Percentiles rank a stretch among this genome's conserved stretches.
phyloP scores from a whole-genome alignment of 1,140 invertebrate genomes.

The Lepidurus packardi region DNA sequence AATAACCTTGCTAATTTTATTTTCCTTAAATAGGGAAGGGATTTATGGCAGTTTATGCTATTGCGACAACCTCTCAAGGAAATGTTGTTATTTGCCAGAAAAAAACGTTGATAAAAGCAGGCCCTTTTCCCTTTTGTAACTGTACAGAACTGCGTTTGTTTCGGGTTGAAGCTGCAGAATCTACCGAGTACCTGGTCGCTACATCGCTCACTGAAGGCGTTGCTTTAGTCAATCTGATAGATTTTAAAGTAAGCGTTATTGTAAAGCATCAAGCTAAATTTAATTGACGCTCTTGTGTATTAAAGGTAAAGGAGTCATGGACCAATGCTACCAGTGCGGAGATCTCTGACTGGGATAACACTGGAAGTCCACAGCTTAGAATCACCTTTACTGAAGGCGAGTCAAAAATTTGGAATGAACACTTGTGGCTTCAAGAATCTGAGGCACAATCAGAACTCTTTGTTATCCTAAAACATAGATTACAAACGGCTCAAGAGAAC shows the following conservation, averaged over 20 bases:
- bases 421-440: background rate
- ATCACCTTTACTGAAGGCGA: background rate
- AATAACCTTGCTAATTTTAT: background rate
- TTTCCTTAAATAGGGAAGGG: background rate
- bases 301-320: background rate
- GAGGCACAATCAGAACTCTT: background rate
- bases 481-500: background rate
- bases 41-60: background rate
- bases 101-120: background rate
- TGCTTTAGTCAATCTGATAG: background rate
- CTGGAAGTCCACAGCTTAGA: background rate
- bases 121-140: background rate
- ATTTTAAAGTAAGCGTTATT: background rate
- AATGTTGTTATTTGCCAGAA: slow-evolving; percentile 5
- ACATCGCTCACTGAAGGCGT: background rate
- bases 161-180: background rate
- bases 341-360: background rate
- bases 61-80: background rate
- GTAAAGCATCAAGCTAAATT: no score
- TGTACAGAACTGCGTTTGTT: background rate
- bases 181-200: background rate
- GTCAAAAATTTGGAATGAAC: background rate
- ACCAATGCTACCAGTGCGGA: background rate
- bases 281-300: background rate
- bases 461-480: background rate